A percentile compares a stretch with the other conserved stretches of the same genome.
These are phyloP conservation scores for Thryonomys swinderianus DNA, from an alignment of 2,113 vertebrate species.

Conservation along the genomic window DNA sequence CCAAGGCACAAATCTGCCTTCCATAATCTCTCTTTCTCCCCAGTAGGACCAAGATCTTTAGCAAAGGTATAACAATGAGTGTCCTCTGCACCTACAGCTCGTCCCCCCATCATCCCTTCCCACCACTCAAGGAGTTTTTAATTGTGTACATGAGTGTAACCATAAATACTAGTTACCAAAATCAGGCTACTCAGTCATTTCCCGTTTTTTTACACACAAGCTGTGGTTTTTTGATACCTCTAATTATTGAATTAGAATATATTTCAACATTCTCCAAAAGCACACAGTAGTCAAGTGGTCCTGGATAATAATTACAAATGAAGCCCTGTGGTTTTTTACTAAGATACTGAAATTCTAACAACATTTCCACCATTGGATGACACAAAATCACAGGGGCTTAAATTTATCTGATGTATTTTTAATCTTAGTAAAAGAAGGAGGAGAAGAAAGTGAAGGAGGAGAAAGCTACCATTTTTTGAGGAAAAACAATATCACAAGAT, in stretches of 20 bases:
- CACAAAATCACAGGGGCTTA: constrained; percentile 7
- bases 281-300: constrained; percentile 65
- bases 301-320: constrained; percentile 60
- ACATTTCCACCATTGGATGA: constrained; percentile 38
- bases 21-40: not conserved
- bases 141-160: constrained; percentile 70
- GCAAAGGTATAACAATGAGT: not conserved
- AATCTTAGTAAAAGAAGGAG: not conserved
- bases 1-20: not conserved
- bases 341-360: constrained; percentile 54
- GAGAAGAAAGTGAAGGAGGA: not conserved
- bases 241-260: constrained; percentile 80
- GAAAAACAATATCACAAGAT: not conserved
- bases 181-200: constrained; percentile 77
- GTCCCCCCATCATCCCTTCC: not conserved
- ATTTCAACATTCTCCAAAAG: constrained; percentile 64
- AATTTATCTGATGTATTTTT: constrained; percentile 51
- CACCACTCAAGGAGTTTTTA: constrained; percentile 54
- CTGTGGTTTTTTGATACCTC: constrained; percentile 74
- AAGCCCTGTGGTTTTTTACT: constrained; percentile 16
- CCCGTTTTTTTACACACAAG: constrained; percentile 71
- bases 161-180: constrained; percentile 77
- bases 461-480: not conserved
- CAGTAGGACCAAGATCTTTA: not conserved
- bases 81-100: not conserved